phyloP scores from a whole-genome alignment of 2,797 vertebrate species.

The Lagocephalus sceleratus region DNA sequence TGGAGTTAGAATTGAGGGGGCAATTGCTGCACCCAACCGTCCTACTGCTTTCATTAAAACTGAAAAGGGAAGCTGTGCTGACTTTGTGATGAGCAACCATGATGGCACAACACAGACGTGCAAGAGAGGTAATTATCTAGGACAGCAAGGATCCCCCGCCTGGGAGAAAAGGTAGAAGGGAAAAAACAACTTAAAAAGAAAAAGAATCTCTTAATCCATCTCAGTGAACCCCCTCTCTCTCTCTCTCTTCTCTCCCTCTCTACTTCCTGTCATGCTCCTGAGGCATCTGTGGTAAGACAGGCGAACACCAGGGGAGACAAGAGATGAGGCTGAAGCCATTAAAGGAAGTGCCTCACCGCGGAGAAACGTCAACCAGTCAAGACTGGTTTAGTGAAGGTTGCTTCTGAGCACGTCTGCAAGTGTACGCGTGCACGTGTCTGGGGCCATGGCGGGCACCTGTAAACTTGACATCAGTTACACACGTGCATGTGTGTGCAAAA shows the following conservation, averaged over 20 bases:
- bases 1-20: neutral
- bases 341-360: constrained; percentile 60
- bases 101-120: constrained; percentile 39
- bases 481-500: neutral
- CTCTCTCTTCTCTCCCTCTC: constrained; percentile 4
- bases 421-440: constrained; percentile 9
- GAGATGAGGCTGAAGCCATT: constrained; percentile 64
- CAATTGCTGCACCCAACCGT: neutral
- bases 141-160: constrained; percentile 41
- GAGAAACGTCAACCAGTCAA: constrained; percentile 60
- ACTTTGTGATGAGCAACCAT: constrained; percentile 17
- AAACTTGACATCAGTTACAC: constrained; percentile 32
- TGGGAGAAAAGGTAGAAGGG: constrained; percentile 23
- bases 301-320: constrained; percentile 58
- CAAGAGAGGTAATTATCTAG: constrained; percentile 49
- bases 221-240: constrained; percentile 41
- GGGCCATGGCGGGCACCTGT: constrained; percentile 26
- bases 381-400: constrained; percentile 59
- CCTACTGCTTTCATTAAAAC: constrained; percentile 1
- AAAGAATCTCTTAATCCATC: constrained; percentile 51
- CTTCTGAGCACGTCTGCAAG: constrained; percentile 29
- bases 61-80: neutral
- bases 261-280: constrained; percentile 46
- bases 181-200: constrained; percentile 31
- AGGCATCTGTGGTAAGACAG: constrained; percentile 56